Percentiles rank a stretch among this genome's conserved stretches.
Conservation (phyloP, 1,140 invertebrate genomes). For the Heliconius hermathena region DNA sequence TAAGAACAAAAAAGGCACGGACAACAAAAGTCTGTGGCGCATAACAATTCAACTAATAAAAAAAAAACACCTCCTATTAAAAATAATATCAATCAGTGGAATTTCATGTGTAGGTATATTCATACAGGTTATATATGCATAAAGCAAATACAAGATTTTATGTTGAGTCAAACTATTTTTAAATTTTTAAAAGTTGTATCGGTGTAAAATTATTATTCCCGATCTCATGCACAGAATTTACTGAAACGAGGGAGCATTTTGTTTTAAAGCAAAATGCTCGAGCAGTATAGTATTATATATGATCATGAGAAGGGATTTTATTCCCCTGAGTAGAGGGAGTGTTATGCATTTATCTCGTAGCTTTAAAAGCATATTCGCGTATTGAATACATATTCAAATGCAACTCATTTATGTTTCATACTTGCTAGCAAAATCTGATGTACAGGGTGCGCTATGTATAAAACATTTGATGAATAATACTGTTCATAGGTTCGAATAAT, state of each 20-base stretch:
- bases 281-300: constrained; percentile 15
- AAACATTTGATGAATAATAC: not conserved
- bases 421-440: constrained; percentile 10
- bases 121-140: no score
- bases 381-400: constrained; percentile 35
- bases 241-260: not conserved
- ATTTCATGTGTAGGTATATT: no score
- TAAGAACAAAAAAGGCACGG: no score
- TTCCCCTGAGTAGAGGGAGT: constrained; percentile 19
- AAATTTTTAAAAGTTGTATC: not conserved
- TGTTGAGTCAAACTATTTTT: not conserved
- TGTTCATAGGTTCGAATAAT: not conserved
- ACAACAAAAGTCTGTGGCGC: no score
- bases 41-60: no score
- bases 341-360: constrained; percentile 32
- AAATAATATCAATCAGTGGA: no score
- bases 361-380: constrained; percentile 32
- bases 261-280: not conserved
- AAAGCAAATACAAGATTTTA: no score
- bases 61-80: no score
- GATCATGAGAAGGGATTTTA: constrained; percentile 27
- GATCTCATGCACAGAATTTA: not conserved
- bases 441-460: not conserved
- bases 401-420: constrained; percentile 28
- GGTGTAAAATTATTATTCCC: not conserved